A percentile compares a stretch with the other conserved stretches of the same genome.
These are phyloP conservation scores for Aleiodes testaceus DNA, from an alignment of 2,888 invertebrate genomes.

Conservation along the genomic window DNA sequence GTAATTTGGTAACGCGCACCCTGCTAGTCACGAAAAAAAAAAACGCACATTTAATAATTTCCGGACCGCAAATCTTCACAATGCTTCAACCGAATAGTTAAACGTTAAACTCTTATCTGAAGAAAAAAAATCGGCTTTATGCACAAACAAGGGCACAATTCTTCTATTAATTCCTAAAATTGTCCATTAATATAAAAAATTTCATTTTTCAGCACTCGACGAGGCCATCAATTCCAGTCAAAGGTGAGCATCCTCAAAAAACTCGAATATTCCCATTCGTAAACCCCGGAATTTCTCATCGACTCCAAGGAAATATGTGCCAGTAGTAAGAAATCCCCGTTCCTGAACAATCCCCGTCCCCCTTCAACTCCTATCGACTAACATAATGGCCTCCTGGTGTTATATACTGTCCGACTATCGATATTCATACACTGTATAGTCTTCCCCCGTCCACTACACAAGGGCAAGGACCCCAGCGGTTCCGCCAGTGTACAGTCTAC, in stretches of 20 bases:
- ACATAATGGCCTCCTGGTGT: constrained; percentile 36
- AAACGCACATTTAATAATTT: not conserved
- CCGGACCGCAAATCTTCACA: not conserved
- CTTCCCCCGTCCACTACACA: constrained; percentile 54
- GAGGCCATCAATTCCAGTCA: constrained; percentile 70
- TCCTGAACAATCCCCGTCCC: no score
- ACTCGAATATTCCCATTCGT: no score
- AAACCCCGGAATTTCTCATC: no score
- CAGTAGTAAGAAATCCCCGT: constrained; percentile 35
- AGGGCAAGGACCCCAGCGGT: constrained; percentile 68
- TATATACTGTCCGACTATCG: constrained; percentile 60
- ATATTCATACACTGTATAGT: constrained; percentile 59
- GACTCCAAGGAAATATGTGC: no score
- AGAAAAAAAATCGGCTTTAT: constrained; percentile 47
- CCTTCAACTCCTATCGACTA: constrained; percentile 35
- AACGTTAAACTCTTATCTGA: no score
- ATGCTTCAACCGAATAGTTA: no score
- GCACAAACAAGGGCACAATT: constrained; percentile 49
- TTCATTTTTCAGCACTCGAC: constrained; percentile 68
- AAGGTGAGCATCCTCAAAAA: constrained; percentile 62
- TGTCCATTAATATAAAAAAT: constrained; percentile 25
- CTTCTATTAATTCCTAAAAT: not conserved
- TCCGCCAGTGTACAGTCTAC: constrained; percentile 58
- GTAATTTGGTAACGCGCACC: constrained; percentile 68
- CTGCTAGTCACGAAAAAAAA: constrained; percentile 5